Conservation (phyloP, 2,797 vertebrate genomes). For the Clarias pachynema region DNA sequence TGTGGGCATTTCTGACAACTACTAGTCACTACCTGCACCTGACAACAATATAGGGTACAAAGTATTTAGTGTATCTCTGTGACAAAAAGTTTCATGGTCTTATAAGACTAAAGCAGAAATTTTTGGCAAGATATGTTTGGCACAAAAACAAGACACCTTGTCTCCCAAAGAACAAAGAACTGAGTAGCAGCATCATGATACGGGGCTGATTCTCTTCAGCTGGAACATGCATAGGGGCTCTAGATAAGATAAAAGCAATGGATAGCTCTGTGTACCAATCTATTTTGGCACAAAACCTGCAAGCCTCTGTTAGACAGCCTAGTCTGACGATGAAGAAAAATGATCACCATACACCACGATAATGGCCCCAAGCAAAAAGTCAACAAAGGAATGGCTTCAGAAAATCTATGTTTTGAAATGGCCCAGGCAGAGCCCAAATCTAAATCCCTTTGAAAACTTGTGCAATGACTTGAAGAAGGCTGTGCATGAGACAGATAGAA, state of each 20-base stretch:
- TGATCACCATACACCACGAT: not conserved
- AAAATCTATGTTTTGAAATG: not conserved
- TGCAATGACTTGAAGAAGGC: not conserved
- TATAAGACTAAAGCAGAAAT: not conserved
- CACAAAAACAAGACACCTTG: not conserved
- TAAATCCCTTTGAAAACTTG: not conserved
- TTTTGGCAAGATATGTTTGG: not conserved
- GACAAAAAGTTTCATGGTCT: not conserved
- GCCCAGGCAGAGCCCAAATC: not conserved
- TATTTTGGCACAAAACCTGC: not conserved
- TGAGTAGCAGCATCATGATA: not conserved
- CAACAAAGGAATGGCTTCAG: not conserved
- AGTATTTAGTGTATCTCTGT: no score
- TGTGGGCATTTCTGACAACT: not conserved
- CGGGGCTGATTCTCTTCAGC: not conserved
- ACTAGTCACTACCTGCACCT: not conserved
- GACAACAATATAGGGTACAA: no score
- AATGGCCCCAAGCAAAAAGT: not conserved
- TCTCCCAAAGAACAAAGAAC: not conserved
- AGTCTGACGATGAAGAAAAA: not conserved
- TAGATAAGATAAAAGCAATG: not conserved
- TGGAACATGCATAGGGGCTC: not conserved
- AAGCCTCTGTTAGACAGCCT: conserved; percentile 1
- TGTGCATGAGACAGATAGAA: not conserved
- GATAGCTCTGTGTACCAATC: not conserved